Evolutionary conservation across 2,113 vertebrate species (phyloP).

Genomic region (Tetrax tetrax): DNA sequence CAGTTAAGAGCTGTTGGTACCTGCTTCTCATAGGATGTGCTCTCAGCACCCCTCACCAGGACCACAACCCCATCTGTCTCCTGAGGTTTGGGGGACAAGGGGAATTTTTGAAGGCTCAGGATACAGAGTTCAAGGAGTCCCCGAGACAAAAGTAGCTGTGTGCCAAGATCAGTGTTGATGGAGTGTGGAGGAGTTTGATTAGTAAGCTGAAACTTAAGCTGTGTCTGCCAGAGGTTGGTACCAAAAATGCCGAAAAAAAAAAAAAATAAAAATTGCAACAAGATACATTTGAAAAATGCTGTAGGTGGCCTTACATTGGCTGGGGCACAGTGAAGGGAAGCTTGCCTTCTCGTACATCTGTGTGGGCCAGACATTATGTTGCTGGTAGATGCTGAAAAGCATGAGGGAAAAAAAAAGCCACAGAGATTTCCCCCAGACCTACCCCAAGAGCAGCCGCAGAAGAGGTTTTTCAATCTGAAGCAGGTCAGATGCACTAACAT

Average conservation of each 20-base stretch:
- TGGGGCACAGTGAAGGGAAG: background rate
- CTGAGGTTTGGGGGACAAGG: background rate
- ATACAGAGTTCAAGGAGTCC: background rate
- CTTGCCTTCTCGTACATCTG: background rate
- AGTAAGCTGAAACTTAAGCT: constrained; percentile 10
- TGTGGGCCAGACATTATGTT: background rate
- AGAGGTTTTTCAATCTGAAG: background rate
- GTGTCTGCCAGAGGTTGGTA: constrained; percentile 2
- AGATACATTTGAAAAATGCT: background rate
- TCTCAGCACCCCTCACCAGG: background rate
- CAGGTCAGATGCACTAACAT: background rate
- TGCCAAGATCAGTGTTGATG: background rate
- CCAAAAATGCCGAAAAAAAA: background rate
- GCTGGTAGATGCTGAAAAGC: background rate
- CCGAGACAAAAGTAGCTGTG: background rate
- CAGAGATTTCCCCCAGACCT: background rate
- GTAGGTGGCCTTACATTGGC: background rate
- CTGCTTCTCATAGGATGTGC: background rate
- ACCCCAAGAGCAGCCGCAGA: background rate
- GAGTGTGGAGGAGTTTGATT: constrained; percentile 37
- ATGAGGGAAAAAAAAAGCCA: fast-evolving
- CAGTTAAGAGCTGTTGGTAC: no score
- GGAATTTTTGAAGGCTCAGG: background rate
- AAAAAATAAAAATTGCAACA: background rate
- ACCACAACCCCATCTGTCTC: background rate